phyloP scores from a whole-genome alignment of 1,140 invertebrate species.

The Achroia grisella region DNA sequence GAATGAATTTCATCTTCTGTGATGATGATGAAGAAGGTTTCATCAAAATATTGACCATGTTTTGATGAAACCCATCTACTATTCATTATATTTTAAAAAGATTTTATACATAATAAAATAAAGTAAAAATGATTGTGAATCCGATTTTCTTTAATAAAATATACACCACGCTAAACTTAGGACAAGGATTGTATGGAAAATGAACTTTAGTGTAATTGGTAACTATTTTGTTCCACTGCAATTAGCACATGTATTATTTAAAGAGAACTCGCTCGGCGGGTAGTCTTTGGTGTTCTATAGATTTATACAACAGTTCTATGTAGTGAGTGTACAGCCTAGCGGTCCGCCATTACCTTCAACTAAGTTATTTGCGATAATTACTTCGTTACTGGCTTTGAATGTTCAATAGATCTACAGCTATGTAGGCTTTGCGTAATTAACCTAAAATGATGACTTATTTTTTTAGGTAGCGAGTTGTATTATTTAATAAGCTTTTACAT shows the following conservation, averaged over 20 bases:
- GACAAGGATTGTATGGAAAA: slow-evolving; percentile 17
- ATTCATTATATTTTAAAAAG: no score
- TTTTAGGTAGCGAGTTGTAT: neutral
- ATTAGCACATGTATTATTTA: slow-evolving; percentile 48
- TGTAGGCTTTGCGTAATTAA: slow-evolving; percentile 5
- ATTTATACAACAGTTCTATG: slow-evolving; percentile 35
- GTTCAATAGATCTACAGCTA: slow-evolving; percentile 11
- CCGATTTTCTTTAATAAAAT: no score
- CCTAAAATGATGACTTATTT: slow-evolving; percentile 7
- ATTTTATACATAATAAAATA: no score
- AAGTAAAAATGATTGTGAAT: no score
- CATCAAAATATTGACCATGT: no score
- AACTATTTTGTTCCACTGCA: slow-evolving; percentile 37
- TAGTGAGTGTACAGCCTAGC: slow-evolving; percentile 14
- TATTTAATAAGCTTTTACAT: no score
- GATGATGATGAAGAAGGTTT: no score
- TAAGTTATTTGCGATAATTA: slow-evolving; percentile 38
- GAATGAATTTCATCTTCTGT: no score
- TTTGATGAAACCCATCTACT: no score
- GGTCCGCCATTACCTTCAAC: slow-evolving; percentile 15
- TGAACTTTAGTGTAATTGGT: slow-evolving; percentile 33
- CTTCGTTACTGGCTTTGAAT: slow-evolving; percentile 18
- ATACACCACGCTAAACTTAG: no score
- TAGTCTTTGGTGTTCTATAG: slow-evolving; percentile 28
- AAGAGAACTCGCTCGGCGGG: slow-evolving; percentile 13